These are phyloP conservation scores for Mirza zaza DNA, from an alignment of 2,113 vertebrate species.

Conservation along the genomic window DNA sequence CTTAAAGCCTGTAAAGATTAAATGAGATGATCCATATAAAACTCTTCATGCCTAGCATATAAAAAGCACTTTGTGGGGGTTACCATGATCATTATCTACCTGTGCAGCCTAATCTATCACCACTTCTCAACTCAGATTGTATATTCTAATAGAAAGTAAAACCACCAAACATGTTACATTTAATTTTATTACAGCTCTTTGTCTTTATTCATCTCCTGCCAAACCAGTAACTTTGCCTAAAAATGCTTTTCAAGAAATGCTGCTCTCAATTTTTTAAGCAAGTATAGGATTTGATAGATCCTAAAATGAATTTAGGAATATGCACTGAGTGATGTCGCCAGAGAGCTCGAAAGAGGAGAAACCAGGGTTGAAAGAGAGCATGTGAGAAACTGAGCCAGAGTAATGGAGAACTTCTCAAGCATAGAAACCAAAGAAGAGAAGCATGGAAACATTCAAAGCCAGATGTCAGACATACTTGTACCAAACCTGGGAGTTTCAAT, in stretches of 20 bases:
- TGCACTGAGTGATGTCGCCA: not conserved
- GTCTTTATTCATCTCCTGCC: not conserved
- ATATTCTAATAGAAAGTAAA: not conserved
- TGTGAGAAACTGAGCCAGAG: not conserved
- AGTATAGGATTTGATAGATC: not conserved
- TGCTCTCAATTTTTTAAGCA: not conserved
- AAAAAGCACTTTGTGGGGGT: not conserved
- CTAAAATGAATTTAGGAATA: not conserved
- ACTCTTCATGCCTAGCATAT: not conserved
- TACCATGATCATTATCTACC: not conserved
- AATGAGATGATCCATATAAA: not conserved
- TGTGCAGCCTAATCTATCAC: not conserved
- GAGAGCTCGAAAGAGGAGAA: not conserved
- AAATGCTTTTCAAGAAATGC: not conserved
- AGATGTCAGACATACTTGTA: not conserved
- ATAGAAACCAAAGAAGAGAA: not conserved
- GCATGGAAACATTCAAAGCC: not conserved
- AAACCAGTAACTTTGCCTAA: not conserved
- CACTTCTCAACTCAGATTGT: not conserved
- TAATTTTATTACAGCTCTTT: conserved; percentile 4
- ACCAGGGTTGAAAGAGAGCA: not conserved
- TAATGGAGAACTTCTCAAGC: not conserved
- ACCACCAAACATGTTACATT: not conserved
- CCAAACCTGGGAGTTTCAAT: not conserved
- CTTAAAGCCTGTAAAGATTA: not conserved